Evolutionary conservation across 1,140 invertebrate genomes (phyloP).

Genomic region (Oedothorax gibbosus): DNA sequence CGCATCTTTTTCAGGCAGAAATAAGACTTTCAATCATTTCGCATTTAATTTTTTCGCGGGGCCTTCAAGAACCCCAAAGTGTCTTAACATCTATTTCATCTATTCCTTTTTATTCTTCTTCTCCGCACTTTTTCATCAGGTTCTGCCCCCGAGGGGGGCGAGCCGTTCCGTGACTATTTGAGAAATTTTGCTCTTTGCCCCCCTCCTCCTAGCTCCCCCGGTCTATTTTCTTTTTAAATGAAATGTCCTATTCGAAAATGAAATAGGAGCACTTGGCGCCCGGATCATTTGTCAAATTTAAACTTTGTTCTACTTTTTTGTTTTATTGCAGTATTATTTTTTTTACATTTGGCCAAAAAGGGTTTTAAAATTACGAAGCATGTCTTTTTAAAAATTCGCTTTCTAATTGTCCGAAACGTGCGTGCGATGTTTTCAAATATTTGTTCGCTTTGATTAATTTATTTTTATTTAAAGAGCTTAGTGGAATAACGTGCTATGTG

Average conservation of each 20-base stretch:
- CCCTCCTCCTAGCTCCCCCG: slow-evolving; percentile 19
- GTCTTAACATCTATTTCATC: slow-evolving; percentile 51
- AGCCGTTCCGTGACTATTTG: slow-evolving; percentile 50
- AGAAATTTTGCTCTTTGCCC: slow-evolving; percentile 55
- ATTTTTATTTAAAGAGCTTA: too few species aligned
- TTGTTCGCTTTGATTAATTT: too few species aligned
- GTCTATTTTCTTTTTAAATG: slow-evolving; percentile 55
- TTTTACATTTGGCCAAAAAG: too few species aligned
- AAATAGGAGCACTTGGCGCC: slow-evolving; percentile 51
- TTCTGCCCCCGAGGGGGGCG: slow-evolving; percentile 26
- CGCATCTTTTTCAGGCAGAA: slow-evolving; percentile 27
- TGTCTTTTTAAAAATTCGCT: too few species aligned
- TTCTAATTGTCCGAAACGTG: too few species aligned
- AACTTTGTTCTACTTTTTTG: neutral
- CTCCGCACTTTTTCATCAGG: slow-evolving; percentile 51
- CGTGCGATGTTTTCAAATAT: too few species aligned
- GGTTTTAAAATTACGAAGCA: too few species aligned
- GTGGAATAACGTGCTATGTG: too few species aligned
- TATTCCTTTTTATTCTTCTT: slow-evolving; percentile 23
- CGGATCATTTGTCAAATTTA: slow-evolving; percentile 50
- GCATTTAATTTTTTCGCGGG: slow-evolving; percentile 21
- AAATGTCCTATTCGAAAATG: slow-evolving; percentile 57
- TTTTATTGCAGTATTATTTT: too few species aligned
- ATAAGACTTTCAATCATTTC: slow-evolving; percentile 39
- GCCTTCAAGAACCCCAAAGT: slow-evolving; percentile 31